Evolutionary conservation across 1,140 invertebrate species (phyloP), one percentile per base, ranked within the genome.

Genomic region (Drosophila obscura): DNA sequence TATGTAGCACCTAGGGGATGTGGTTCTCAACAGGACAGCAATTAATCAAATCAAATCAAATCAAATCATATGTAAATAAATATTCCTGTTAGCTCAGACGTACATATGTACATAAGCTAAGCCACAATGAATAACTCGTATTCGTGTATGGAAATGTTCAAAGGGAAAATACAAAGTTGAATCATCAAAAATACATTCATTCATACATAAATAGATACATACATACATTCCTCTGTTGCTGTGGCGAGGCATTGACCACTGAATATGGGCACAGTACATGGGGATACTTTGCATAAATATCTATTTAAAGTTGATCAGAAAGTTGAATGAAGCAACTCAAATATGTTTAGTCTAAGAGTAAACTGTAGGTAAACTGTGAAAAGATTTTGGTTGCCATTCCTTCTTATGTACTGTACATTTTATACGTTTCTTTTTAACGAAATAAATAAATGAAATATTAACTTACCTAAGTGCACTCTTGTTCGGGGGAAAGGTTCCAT

Each of bases 371-470:
- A 73, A 80, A 67, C 66, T 81, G 73, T 69, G 57, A 77, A 77
- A 81, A 68, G 72, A 8, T 55, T 77, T 81, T 49, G 46, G 64
- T 64, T 81, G 35, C 73, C 41, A 56, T 58, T 64, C 60, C 35
- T 41, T 68, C 68, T 73, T 73, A 73, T 80, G 78, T 80, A 61
- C 55, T 63, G 50, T 76, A 80, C 31, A 48, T 68, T 81, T 77
- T 73, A 43, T 73, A 80, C 58, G 28, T 77, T 81, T 77, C 24
- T 52, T 80, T 79, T 73, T 51, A 49, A 68, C 31, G 73, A 67
- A 80, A 73, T 73, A 63, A 64, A 77, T 80, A 81, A 66, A 81
- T 77, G 41, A 80, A 73, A 50, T 72, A 74, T 60, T 80, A 80
- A 63, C 71, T 62, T 64, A 77, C 46, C 49, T 60, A 62, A 15